Conservation (phyloP, 1,140 invertebrate species). For the Eupristina koningsbergeri region DNA sequence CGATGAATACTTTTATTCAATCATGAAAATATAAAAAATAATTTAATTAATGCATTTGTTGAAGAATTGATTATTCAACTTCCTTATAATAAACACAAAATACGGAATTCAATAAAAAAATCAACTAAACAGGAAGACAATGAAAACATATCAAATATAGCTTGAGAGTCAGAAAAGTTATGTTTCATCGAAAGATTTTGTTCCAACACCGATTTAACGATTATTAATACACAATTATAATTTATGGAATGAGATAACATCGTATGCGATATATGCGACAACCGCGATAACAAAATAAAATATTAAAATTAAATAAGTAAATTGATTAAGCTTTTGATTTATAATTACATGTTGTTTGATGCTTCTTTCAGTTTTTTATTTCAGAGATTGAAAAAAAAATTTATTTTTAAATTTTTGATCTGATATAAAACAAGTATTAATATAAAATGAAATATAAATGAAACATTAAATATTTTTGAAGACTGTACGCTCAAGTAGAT, state of each 20-base stretch:
- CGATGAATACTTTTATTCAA: too few species aligned
- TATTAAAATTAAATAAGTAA: constrained; percentile 12
- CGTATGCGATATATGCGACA: background rate
- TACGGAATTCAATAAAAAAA: background rate
- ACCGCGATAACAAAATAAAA: background rate
- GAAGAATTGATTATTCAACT: too few species aligned
- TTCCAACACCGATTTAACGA: background rate
- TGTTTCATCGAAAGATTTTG: background rate
- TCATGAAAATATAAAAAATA: too few species aligned
- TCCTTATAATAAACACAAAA: too few species aligned
- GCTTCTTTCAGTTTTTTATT: background rate
- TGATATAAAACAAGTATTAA: too few species aligned
- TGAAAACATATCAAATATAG: too few species aligned
- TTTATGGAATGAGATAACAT: constrained; percentile 11
- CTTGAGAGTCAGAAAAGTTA: background rate
- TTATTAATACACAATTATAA: background rate
- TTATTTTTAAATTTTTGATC: too few species aligned
- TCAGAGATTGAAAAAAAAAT: background rate
- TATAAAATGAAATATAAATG: too few species aligned
- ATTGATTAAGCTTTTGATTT: background rate
- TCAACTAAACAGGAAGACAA: background rate
- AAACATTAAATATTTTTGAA: too few species aligned
- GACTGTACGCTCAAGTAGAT: too few species aligned
- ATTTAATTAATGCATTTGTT: too few species aligned
- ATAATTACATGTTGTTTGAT: background rate